phyloP scores from a whole-genome alignment of 2,113 vertebrate species.

The Formicarius rufipectus region DNA sequence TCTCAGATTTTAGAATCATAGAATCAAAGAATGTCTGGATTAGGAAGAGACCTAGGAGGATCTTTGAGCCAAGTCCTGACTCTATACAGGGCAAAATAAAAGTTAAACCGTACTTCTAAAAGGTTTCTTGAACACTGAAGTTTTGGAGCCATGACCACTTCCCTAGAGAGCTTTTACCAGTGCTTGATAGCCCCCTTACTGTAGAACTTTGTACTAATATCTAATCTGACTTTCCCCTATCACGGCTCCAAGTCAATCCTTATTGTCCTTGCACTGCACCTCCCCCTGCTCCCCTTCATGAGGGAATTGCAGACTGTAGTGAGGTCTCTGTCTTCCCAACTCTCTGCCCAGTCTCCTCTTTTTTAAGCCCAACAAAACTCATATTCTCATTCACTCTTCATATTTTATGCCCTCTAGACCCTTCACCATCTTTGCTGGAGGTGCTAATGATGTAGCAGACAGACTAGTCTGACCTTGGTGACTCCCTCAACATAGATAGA shows the following conservation, averaged over 20 bases:
- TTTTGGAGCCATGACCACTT: not conserved
- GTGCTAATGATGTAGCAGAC: not conserved
- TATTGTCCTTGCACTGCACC: rapidly evolving
- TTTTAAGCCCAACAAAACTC: not conserved
- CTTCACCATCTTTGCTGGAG: not conserved
- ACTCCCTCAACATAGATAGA: not conserved
- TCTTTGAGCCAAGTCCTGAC: not conserved
- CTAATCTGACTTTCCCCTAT: not conserved
- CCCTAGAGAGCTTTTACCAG: rapidly evolving
- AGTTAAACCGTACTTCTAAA: not conserved
- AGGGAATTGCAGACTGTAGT: not conserved
- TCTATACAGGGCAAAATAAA: not conserved
- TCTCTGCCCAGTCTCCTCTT: rapidly evolving
- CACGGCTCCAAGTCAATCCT: not conserved
- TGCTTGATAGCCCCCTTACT: not conserved
- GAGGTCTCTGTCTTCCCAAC: rapidly evolving
- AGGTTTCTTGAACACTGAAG: not conserved
- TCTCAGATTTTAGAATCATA: not conserved
- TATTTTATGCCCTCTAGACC: not conserved
- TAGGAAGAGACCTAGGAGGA: not conserved
- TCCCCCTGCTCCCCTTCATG: rapidly evolving
- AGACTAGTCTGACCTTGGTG: not conserved
- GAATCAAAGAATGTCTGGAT: not conserved
- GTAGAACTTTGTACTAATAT: not conserved
- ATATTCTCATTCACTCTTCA: not conserved